phyloP scores from a whole-genome alignment of 2,113 vertebrate species.

The Orthochromis malagaraziensis region DNA sequence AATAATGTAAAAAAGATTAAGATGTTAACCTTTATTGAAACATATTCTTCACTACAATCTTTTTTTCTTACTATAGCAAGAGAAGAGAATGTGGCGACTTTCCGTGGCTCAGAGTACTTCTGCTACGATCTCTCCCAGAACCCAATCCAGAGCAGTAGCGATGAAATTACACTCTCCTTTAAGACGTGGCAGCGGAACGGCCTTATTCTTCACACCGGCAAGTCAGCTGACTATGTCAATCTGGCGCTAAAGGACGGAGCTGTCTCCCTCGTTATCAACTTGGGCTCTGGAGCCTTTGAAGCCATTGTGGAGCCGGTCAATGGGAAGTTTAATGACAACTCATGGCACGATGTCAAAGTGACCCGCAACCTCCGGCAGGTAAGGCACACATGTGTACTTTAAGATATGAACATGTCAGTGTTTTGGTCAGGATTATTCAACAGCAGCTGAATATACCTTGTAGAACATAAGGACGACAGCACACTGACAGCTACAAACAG shows the following conservation, averaged over 20 bases:
- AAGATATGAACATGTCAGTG: neutral
- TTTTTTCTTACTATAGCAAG: constrained; percentile 68
- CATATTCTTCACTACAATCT: neutral
- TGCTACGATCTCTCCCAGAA: constrained; percentile 98
- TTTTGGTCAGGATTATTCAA: neutral
- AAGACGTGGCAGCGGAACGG: constrained; percentile 97
- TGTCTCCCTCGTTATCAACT: constrained; percentile 95
- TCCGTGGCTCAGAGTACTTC: constrained; percentile 95
- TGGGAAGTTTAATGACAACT: constrained; percentile 97
- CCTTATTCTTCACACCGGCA: constrained; percentile 96
- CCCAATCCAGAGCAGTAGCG: constrained; percentile 98
- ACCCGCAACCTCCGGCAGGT: constrained; percentile 98
- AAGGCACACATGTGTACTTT: constrained; percentile 40
- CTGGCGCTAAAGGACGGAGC: constrained; percentile 95
- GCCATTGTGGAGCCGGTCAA: constrained; percentile 97
- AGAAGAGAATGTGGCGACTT: constrained; percentile 96
- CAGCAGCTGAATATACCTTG: neutral
- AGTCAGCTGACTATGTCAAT: constrained; percentile 98
- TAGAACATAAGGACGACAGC: neutral
- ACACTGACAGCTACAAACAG: neutral
- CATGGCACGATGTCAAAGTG: constrained; percentile 98
- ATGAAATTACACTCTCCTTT: constrained; percentile 97
- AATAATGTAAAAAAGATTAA: neutral
- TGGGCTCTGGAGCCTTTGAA: constrained; percentile 96
- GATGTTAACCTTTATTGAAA: neutral